Base-by-base conservation (phyloP, 2,113 vertebrate species). In the Brachyhypopomus gauderio region DNA sequence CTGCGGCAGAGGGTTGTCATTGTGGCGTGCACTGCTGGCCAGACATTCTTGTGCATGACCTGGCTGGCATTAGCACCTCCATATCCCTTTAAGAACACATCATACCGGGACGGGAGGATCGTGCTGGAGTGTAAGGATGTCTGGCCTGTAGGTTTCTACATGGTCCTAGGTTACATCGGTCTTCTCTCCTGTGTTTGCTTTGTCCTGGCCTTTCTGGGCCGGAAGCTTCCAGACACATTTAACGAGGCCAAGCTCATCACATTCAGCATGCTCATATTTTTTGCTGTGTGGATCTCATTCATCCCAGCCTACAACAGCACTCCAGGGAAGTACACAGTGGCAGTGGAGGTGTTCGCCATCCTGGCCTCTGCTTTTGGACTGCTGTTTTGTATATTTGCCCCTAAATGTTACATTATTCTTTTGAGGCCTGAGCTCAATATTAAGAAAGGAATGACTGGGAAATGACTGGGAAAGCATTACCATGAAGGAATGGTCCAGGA, bases 221-320 rank as follows among this genome's bases (percentile, higher is more conserved):
- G 93, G 3, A 93, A 93, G 45, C 86, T 94, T 0, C 93, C 92
- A 0, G 91, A 91, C 73, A 90, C 87, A 0, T 94, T 94, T 77
- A 90, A 90, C 5, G 89, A 90, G 63, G 89, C 88, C 20, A 90
- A 89, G 59, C 83, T 90, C 25, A 93, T 94, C 79, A 90, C 92
- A 9, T 94, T 94, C 83, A 94, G 92, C 81, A 92, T 94, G 92
- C 78, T 94, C 11, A 93, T 94, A 62, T 93, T 93, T 85, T 93
- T 87, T 55, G 92, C 92, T 0, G 93, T 94, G 0, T 93, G 92
- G 92, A 89, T 93, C 30, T 91, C 92, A 20, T 94, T 93, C 80
- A 93, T 93, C 2, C 93, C 93, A 20, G 92, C 92, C 41, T 88
- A 93, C 69, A 87, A 91, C 79, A 93, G 92, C 75, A 90, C 89